Evolutionary conservation across 2,797 vertebrate genomes (phyloP).

Genomic region (Acipenser oxyrinchus): DNA sequence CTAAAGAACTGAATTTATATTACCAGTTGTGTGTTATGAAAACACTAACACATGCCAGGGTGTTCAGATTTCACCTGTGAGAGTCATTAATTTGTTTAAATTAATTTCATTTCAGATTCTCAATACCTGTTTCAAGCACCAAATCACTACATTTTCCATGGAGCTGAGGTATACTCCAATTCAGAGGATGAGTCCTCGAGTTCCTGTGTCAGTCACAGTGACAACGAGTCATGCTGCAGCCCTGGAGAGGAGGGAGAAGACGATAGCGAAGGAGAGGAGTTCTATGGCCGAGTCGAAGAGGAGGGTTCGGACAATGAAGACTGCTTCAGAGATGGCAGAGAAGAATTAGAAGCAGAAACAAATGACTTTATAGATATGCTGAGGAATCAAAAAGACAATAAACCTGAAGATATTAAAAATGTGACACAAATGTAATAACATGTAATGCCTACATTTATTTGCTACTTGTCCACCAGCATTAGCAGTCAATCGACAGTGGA

Average conservation of each 20-base stretch:
- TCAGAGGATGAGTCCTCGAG: slow-evolving; percentile 92
- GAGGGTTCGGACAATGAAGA: slow-evolving; percentile 47
- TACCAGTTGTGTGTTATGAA: no score
- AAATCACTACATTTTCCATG: slow-evolving; percentile 94
- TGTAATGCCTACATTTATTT: slow-evolving; percentile 53
- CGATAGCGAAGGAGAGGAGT: slow-evolving; percentile 72
- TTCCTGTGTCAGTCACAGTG: slow-evolving; percentile 83
- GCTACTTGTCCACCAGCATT: slow-evolving; percentile 60
- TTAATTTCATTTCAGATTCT: slow-evolving; percentile 60
- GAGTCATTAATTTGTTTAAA: no score
- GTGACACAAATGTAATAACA: slow-evolving; percentile 53
- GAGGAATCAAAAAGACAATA: slow-evolving; percentile 43
- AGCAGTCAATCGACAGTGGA: slow-evolving; percentile 31
- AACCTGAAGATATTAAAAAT: slow-evolving; percentile 50
- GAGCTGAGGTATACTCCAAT: slow-evolving; percentile 92
- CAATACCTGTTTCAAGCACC: slow-evolving; percentile 91
- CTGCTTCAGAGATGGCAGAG: slow-evolving; percentile 38
- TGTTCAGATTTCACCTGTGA: no score
- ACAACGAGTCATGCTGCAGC: slow-evolving; percentile 75
- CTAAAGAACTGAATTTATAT: no score
- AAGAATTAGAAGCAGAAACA: slow-evolving; percentile 33
- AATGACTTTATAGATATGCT: slow-evolving; percentile 23
- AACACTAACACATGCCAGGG: no score
- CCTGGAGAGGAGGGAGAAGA: slow-evolving; percentile 62
- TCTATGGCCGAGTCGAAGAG: slow-evolving; percentile 62